phyloP scores from a whole-genome alignment of 2,797 vertebrate species.

The Enteromius trimaculatus region DNA sequence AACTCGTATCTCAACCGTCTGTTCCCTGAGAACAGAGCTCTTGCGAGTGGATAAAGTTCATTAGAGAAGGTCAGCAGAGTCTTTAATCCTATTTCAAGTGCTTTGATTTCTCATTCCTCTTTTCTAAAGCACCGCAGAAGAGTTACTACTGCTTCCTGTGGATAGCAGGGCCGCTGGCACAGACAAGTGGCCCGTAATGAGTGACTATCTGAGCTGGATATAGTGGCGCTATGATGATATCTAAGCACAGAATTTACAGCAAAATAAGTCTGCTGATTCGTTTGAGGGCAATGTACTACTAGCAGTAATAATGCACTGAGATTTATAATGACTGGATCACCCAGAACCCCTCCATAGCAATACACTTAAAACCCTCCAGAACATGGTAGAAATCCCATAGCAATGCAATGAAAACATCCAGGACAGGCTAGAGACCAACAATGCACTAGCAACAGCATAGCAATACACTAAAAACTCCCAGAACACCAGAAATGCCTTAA shows the following conservation, averaged over 20 bases:
- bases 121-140: conserved; percentile 38
- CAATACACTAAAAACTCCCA: neutral
- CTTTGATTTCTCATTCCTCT: conserved; percentile 59
- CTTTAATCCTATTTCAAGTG: conserved; percentile 56
- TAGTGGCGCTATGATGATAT: conserved; percentile 3
- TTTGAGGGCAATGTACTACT: neutral
- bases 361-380: neutral
- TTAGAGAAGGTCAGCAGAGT: conserved; percentile 51
- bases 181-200: conserved; percentile 36
- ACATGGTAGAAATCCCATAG: neutral
- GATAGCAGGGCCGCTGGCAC: conserved; percentile 39
- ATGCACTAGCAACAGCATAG: neutral
- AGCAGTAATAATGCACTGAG: neutral
- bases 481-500: neutral
- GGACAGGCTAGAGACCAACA: neutral
- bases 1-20: neutral
- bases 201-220: conserved; percentile 22
- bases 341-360: neutral
- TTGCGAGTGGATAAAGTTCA: conserved; percentile 30
- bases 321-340: neutral
- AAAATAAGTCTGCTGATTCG: conserved; percentile 10
- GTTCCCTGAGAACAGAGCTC: neutral
- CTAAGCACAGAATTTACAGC: neutral
- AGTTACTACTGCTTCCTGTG: conserved; percentile 33
- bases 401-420: neutral